A percentile compares a stretch with the other conserved stretches of the same genome.
Conservation (phyloP, 1,140 invertebrate genomes). For the Globodera rostochiensis region DNA sequence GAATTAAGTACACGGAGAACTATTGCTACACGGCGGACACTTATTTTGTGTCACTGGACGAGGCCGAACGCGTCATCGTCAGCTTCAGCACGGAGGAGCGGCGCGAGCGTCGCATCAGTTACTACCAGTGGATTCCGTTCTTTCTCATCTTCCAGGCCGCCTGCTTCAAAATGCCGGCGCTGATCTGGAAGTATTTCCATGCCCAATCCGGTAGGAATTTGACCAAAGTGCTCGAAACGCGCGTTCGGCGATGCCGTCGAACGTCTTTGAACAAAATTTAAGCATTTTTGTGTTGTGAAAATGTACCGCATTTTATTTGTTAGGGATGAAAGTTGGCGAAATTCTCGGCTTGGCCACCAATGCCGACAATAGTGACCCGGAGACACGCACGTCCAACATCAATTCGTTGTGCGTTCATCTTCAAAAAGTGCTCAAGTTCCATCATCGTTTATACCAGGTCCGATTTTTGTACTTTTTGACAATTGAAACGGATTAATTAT, state of each 20-base stretch:
- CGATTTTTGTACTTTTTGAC: slow-evolving; percentile 11
- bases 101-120: slow-evolving; percentile 51
- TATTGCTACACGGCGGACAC: slow-evolving; percentile 62
- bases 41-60: slow-evolving; percentile 59
- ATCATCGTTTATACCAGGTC: slow-evolving; percentile 54
- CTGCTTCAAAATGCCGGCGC: slow-evolving; percentile 66
- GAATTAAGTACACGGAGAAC: slow-evolving; percentile 59
- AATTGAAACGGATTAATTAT: not conserved
- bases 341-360: slow-evolving; percentile 58
- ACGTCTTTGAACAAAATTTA: too few species aligned
- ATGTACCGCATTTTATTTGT: slow-evolving; percentile 11
- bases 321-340: slow-evolving; percentile 62
- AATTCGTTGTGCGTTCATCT: slow-evolving; percentile 56
- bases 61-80: slow-evolving; percentile 24
- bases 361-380: slow-evolving; percentile 56
- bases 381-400: slow-evolving; percentile 51
- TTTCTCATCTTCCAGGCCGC: slow-evolving; percentile 67
- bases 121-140: slow-evolving; percentile 70
- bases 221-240: too few species aligned
- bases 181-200: slow-evolving; percentile 67
- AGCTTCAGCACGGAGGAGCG: slow-evolving; percentile 30
- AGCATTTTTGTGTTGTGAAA: too few species aligned
- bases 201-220: slow-evolving; percentile 54
- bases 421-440: slow-evolving; percentile 57
- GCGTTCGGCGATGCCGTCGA: too few species aligned